phyloP scores from a whole-genome alignment of 2,113 vertebrate species.

The Heterocephalus glaber region DNA sequence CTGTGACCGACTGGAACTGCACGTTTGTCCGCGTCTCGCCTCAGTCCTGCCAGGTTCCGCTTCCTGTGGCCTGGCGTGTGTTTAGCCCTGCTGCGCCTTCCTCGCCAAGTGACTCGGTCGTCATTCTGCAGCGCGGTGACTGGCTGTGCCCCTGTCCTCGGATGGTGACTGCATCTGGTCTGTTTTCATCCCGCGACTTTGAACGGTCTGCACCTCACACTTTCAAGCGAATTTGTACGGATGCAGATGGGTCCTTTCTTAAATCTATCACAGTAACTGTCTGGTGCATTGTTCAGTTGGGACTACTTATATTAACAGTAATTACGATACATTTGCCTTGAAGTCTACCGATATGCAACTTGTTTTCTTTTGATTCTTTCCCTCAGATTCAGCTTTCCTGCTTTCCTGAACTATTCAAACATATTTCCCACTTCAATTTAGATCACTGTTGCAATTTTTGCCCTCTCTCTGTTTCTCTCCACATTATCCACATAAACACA shows the following conservation, averaged over 20 bases:
- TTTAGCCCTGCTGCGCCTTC: no score
- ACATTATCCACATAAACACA: neutral
- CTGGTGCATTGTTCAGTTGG: neutral
- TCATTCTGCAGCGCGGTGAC: rapidly evolving
- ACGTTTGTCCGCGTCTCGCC: neutral
- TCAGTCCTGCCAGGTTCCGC: rapidly evolving
- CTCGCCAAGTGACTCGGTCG: rapidly evolving
- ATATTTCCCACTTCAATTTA: neutral
- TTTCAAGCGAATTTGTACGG: neutral
- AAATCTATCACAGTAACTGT: neutral
- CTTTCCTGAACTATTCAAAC: neutral
- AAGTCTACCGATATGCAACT: neutral
- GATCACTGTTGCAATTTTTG: neutral
- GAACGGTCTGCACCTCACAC: neutral
- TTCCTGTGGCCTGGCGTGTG: neutral
- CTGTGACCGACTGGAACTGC: rapidly evolving
- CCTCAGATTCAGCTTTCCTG: neutral
- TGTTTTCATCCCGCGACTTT: neutral
- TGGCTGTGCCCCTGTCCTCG: neutral
- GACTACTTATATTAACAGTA: neutral
- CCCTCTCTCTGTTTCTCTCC: neutral
- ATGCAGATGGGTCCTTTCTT: neutral
- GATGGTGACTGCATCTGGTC: neutral
- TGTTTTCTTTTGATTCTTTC: neutral
- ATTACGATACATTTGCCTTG: neutral